Evolutionary conservation across 2,113 vertebrate genomes (phyloP).

Genomic region (Ptyas mucosa): DNA sequence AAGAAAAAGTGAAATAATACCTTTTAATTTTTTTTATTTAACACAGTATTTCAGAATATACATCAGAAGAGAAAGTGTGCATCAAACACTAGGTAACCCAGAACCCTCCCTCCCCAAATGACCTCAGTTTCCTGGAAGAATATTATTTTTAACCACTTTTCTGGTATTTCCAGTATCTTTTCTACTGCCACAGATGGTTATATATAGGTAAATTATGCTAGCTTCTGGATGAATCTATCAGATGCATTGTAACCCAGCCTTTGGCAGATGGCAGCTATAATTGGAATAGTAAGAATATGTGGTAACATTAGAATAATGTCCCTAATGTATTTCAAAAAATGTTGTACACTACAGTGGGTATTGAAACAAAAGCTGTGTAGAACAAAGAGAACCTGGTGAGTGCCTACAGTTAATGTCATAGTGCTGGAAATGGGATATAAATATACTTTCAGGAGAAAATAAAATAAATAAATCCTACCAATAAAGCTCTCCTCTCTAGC

Average conservation of each 20-base stretch:
- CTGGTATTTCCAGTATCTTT: background rate
- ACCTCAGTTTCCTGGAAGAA: background rate
- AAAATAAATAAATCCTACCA: background rate
- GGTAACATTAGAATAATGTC: background rate
- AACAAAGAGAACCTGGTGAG: background rate
- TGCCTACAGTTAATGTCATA: background rate
- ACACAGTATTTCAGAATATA: background rate
- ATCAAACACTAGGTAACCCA: background rate
- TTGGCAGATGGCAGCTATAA: background rate
- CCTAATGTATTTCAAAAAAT: background rate
- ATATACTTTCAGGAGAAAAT: background rate
- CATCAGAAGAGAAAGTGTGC: background rate
- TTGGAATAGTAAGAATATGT: background rate
- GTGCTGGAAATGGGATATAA: background rate
- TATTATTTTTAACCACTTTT: background rate
- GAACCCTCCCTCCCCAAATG: background rate
- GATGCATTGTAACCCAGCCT: background rate
- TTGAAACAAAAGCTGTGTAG: background rate
- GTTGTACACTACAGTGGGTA: background rate
- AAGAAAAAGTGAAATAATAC: background rate
- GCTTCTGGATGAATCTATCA: background rate
- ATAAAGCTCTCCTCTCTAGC: background rate
- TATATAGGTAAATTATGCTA: background rate
- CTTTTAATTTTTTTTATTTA: slow-evolving; percentile 3
- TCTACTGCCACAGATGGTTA: background rate